A percentile compares a stretch with the other conserved stretches of the same genome.
phyloP scores from a whole-genome alignment of 1,140 invertebrate genomes.

The Pseudomyrmex flavicornis region DNA sequence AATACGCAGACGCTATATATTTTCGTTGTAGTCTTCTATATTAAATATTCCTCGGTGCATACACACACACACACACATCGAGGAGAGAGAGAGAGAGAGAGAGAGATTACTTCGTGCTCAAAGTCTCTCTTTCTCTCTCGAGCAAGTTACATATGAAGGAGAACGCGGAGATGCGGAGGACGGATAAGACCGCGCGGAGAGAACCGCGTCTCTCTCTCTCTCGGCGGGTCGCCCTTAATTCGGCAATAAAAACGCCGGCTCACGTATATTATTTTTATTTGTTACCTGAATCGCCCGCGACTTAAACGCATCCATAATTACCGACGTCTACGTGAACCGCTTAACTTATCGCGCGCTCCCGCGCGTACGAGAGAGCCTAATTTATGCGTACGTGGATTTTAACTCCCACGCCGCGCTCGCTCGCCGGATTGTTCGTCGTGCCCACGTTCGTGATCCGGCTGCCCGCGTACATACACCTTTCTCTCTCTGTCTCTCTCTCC shows the following conservation, averaged over 20 bases:
- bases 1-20: constrained; percentile 15
- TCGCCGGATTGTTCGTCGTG: constrained; percentile 70
- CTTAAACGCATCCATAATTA: constrained; percentile 85
- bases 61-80: too few relatives aligned
- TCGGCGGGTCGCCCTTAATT: constrained; percentile 80
- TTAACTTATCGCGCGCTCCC: constrained; percentile 80
- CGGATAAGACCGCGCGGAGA: constrained; percentile 78
- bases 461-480: constrained; percentile 37
- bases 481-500: neutral
- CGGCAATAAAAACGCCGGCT: constrained; percentile 83
- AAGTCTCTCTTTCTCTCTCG: constrained; percentile 9
- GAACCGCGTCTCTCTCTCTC: constrained; percentile 60
- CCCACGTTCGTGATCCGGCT: constrained; percentile 48
- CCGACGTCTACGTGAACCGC: constrained; percentile 82
- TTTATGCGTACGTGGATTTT: constrained; percentile 80
- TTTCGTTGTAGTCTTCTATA: constrained; percentile 48
- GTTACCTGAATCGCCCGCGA: constrained; percentile 83
- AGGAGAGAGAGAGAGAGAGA: too few relatives aligned
- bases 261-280: constrained; percentile 85
- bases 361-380: constrained; percentile 74
- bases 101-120: too few relatives aligned
- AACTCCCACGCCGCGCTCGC: constrained; percentile 77
- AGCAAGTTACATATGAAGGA: constrained; percentile 71
- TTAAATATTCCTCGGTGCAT: constrained; percentile 63
- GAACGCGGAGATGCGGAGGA: constrained; percentile 71